Evolutionary conservation across 2,797 vertebrate species (phyloP), one percentile per base, ranked within the genome.

Genomic region (Clarias pachynema): DNA sequence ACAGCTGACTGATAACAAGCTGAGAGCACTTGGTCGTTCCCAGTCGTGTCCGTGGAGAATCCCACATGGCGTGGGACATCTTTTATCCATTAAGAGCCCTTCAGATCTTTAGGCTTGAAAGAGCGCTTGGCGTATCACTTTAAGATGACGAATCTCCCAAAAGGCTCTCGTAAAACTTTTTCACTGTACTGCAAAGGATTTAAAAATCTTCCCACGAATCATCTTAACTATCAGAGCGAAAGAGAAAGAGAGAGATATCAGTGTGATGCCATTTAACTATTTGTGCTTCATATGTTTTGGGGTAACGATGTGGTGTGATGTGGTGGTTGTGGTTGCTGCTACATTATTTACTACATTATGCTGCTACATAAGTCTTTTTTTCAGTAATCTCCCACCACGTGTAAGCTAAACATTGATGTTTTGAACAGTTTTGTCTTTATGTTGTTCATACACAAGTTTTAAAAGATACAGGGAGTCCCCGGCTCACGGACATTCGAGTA

Each of bases 1-100:
- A 80, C 83, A 16, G 9, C 24, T 56, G 82, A 83, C 66, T n/a
- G 65, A 77, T 66, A 44, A 81, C 6, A 56, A 34, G 79, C 74
- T 29, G 49, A 70, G 18, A 77, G 65, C 70, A 49, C 20, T 53
- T n/a, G 34, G 20, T 20, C 10, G 6, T 31, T 75, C 70, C 78
- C 56, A 79, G 24, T 15, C 20, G 0, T 4, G 37, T 78, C 56
- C 4, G 4, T 34, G 60, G 77, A 12, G 26, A 20, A 24, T 37
- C 57, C 60, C 29, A 56, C 63, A 49, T 69, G 26, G n/a, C 40
- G 12, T 53, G 29, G 56, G 22, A 1, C n/a, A 57, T 82, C 16
- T 59, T 81, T 81, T 15, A 82, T 75, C 65, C 84, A 53, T 72
- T 62, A 62, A 80, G 57, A 34, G 10, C 22, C 59, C 53, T 34